Conservation (phyloP, 2,113 vertebrate species). For the Mobula birostris region DNA sequence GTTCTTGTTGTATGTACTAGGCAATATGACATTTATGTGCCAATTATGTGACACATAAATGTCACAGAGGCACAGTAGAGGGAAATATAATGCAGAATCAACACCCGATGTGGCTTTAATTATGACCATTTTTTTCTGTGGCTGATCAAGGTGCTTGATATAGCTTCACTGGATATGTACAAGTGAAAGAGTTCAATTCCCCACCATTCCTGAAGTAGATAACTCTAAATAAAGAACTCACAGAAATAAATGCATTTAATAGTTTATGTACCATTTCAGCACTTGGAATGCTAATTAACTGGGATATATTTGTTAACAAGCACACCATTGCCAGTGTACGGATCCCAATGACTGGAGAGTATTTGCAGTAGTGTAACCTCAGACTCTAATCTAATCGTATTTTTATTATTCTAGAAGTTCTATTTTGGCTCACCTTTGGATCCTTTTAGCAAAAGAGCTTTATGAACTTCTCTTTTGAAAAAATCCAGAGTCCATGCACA, state of each 20-base stretch:
- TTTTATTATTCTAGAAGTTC: not conserved
- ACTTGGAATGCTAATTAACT: not conserved
- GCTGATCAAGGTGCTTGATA: not conserved
- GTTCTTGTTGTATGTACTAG: too few species aligned
- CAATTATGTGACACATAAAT: not conserved
- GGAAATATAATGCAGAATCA: not conserved
- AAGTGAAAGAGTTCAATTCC: not conserved
- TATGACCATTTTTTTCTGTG: not conserved
- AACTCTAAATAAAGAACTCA: not conserved
- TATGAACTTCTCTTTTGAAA: constrained; percentile 5
- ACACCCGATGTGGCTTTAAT: not conserved
- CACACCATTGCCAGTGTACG: not conserved
- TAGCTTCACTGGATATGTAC: not conserved
- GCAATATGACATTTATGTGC: too few species aligned
- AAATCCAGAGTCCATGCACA: not conserved
- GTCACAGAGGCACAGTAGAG: not conserved
- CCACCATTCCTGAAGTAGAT: not conserved
- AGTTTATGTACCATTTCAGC: not conserved
- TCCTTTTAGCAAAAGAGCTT: not conserved
- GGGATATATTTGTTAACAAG: not conserved
- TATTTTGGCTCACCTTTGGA: not conserved
- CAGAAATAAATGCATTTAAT: not conserved
- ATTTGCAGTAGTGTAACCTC: not conserved
- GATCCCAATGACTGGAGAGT: not conserved
- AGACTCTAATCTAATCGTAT: not conserved